Conservation (phyloP, 53 echinoderm and acorn worm species). For the Paracentrotus lividus region DNA sequence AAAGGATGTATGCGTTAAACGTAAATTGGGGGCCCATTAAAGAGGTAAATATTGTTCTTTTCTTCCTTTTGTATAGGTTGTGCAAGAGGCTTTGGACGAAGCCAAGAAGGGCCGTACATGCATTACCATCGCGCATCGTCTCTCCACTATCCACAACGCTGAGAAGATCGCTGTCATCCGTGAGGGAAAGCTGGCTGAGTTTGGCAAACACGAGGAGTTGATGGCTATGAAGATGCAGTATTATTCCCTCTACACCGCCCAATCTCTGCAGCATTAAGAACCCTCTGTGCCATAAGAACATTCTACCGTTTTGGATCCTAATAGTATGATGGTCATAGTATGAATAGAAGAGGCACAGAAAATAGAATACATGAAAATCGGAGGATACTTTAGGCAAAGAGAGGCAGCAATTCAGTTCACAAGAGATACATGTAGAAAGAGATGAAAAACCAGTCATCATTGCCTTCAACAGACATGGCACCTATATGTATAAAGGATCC, state of each 20-base stretch:
- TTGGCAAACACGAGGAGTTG: constrained; percentile 90
- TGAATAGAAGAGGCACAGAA: too few relatives aligned
- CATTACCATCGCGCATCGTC: constrained; percentile 97
- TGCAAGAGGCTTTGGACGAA: constrained; percentile 85
- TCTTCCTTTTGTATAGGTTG: constrained; percentile 69
- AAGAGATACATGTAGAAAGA: too few relatives aligned
- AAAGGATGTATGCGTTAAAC: too few relatives aligned
- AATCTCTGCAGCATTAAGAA: constrained; percentile 69
- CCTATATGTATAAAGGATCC: too few relatives aligned
- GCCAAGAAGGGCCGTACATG: constrained; percentile 98
- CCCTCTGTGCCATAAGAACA: neutral
- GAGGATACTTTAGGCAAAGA: too few relatives aligned
- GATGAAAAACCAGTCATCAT: too few relatives aligned
- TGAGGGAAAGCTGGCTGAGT: constrained; percentile 88
- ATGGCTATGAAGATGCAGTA: constrained; percentile 88
- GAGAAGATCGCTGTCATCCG: constrained; percentile 94
- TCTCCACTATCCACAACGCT: constrained; percentile 97
- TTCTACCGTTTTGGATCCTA: too few relatives aligned
- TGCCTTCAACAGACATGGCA: too few relatives aligned
- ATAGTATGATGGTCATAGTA: too few relatives aligned
- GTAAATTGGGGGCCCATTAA: too few relatives aligned
- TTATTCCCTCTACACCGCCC: constrained; percentile 81
- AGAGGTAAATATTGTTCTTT: neutral
- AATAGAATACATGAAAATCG: too few relatives aligned
- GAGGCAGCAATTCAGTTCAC: too few relatives aligned